phyloP scores from a whole-genome alignment of 2,113 vertebrate species.

The Phodopus roborovskii region DNA sequence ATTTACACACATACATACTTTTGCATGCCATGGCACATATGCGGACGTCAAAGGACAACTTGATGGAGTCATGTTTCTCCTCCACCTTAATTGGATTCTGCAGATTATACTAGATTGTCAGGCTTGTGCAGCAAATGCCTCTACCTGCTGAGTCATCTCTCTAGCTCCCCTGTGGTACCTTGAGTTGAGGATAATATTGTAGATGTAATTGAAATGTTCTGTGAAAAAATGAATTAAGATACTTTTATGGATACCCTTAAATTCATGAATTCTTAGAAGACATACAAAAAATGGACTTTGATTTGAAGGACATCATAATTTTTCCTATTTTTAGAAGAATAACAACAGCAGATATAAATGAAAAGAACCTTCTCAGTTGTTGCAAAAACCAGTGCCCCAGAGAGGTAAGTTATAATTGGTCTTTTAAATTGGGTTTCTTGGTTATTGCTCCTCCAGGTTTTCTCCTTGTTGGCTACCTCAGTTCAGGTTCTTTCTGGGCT shows the following conservation, averaged over 20 bases:
- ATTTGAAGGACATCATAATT: conserved; percentile 54
- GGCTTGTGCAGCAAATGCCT: background rate
- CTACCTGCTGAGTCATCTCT: background rate
- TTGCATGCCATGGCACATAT: background rate
- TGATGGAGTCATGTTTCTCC: background rate
- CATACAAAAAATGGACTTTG: conserved; percentile 11
- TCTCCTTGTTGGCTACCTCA: background rate
- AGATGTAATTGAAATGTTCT: conserved; percentile 40
- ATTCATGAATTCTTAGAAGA: conserved; percentile 56
- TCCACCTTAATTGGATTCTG: background rate
- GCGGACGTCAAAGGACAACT: background rate
- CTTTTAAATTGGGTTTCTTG: background rate
- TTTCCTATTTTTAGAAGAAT: conserved; percentile 89
- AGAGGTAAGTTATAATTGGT: conserved; percentile 88
- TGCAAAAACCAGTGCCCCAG: conserved; percentile 98
- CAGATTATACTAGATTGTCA: background rate
- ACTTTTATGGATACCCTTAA: conserved; percentile 22
- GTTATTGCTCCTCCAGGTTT: background rate
- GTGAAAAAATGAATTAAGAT: background rate
- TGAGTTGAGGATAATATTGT: conserved; percentile 28
- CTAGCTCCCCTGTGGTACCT: background rate
- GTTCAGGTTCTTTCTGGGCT: background rate
- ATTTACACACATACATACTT: too few relatives aligned
- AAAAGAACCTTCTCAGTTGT: conserved; percentile 89
- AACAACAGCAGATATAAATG: conserved; percentile 86